Conservation (phyloP, 2,797 vertebrate species). For the Pyrrhura leucotis region DNA sequence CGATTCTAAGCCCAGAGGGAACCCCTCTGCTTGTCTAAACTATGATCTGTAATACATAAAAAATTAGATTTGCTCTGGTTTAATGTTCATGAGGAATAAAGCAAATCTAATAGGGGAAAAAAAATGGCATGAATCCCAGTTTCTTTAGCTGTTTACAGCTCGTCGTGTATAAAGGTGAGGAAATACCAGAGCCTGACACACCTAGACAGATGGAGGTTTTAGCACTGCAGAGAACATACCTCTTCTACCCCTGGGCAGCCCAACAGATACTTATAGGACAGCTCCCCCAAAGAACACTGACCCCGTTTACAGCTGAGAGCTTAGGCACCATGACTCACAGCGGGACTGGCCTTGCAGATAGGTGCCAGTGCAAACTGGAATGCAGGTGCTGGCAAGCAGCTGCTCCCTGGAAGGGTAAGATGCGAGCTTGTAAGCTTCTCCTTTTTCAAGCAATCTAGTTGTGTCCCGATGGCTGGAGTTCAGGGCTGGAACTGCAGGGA, state of each 20-base stretch:
- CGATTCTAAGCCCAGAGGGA: not conserved
- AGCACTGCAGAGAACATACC: not conserved
- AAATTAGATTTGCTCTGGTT: not conserved
- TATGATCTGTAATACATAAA: not conserved
- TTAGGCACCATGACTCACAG: not conserved
- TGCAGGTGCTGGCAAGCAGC: constrained; percentile 55
- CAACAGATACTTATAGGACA: constrained; percentile 13
- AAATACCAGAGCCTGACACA: constrained; percentile 50
- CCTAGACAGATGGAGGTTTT: constrained; percentile 9
- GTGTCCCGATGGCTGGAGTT: constrained; percentile 16
- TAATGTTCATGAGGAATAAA: not conserved
- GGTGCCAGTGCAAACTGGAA: constrained; percentile 42
- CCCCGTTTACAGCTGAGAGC: constrained; percentile 37
- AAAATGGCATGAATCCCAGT: not conserved
- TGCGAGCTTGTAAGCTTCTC: not conserved
- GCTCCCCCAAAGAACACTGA: constrained; percentile 43
- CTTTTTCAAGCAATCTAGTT: not conserved
- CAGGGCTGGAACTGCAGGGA: constrained; percentile 9
- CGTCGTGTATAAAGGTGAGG: constrained; percentile 50
- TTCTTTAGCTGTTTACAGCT: constrained; percentile 23
- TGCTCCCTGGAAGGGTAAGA: not conserved
- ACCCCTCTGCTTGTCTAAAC: not conserved
- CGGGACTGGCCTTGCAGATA: constrained; percentile 14
- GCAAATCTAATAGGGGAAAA: not conserved
- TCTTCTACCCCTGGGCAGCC: not conserved